Conservation (phyloP, 1,140 invertebrate genomes). For the Rhizoglyphus robini region DNA sequence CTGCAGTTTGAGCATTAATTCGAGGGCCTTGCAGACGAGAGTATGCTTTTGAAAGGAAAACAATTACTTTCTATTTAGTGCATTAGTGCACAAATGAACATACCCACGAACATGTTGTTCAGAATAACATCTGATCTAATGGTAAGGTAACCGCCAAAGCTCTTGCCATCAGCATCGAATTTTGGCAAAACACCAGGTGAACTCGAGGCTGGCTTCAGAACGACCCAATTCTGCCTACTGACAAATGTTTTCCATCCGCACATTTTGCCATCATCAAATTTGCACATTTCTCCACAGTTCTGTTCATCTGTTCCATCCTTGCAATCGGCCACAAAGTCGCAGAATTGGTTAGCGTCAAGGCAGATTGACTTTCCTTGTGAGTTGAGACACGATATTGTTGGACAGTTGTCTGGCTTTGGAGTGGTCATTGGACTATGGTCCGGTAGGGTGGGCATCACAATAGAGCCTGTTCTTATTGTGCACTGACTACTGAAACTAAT, state of each 20-base stretch:
- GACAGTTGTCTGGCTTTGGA: not conserved
- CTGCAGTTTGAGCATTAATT: not conserved
- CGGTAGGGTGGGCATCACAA: not conserved
- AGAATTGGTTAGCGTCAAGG: not conserved
- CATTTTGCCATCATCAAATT: slow-evolving; percentile 21
- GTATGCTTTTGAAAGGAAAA: not conserved
- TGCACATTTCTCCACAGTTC: slow-evolving; percentile 14
- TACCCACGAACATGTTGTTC: not conserved
- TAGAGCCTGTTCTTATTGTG: not conserved
- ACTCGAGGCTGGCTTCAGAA: not conserved
- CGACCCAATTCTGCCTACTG: not conserved
- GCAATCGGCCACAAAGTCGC: slow-evolving; percentile 3
- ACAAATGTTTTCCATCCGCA: slow-evolving; percentile 19
- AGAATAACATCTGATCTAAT: no score
- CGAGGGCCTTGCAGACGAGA: not conserved
- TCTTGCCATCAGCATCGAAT: not conserved
- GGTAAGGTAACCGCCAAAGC: not conserved
- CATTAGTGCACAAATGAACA: not conserved
- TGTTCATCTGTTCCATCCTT: slow-evolving; percentile 5
- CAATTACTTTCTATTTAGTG: not conserved
- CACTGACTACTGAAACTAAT: slow-evolving; percentile 17
- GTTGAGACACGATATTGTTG: not conserved
- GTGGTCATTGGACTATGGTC: not conserved
- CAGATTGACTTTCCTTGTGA: not conserved
- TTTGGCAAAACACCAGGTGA: not conserved